Conservation (phyloP, 2,888 invertebrate genomes). For the Molanna angustata region DNA sequence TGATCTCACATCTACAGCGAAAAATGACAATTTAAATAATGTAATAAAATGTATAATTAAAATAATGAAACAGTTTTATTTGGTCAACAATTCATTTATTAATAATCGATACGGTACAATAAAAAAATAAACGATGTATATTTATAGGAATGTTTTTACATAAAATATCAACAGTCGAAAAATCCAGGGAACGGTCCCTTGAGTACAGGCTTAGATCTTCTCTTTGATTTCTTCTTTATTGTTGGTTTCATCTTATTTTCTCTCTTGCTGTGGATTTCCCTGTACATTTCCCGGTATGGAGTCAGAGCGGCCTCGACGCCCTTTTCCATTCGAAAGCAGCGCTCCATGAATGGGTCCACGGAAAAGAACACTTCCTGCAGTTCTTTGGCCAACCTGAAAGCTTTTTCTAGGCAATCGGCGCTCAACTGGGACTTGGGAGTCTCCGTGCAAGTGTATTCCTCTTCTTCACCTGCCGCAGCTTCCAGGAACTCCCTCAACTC, state of each 20-base stretch:
- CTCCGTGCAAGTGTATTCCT: slow-evolving; percentile 24
- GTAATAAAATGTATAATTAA: no score
- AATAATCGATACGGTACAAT: no score
- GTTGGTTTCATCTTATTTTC: slow-evolving; percentile 8
- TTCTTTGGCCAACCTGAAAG: slow-evolving; percentile 35
- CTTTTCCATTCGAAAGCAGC: slow-evolving; percentile 34
- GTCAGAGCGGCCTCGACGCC: slow-evolving; percentile 28
- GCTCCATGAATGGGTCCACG: slow-evolving; percentile 34
- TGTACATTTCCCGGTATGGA: slow-evolving; percentile 30
- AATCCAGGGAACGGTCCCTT: slow-evolving; percentile 8
- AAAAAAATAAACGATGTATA: no score
- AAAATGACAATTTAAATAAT: no score
- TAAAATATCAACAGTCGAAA: not conserved
- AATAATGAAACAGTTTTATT: no score
- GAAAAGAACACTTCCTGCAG: slow-evolving; percentile 34
- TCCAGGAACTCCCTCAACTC: slow-evolving; percentile 32
- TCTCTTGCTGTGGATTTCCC: slow-evolving; percentile 28
- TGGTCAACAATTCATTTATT: no score
- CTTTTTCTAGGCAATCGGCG: slow-evolving; percentile 32
- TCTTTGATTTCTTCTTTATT: slow-evolving; percentile 2
- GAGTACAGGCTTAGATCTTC: not conserved
- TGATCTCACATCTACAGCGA: no score
- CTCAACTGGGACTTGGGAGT: slow-evolving; percentile 26
- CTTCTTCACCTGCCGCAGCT: slow-evolving; percentile 11
- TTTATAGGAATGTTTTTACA: no score